Base-by-base conservation (phyloP, 2,888 invertebrate species). In the Pseudeuparius sepicola region DNA sequence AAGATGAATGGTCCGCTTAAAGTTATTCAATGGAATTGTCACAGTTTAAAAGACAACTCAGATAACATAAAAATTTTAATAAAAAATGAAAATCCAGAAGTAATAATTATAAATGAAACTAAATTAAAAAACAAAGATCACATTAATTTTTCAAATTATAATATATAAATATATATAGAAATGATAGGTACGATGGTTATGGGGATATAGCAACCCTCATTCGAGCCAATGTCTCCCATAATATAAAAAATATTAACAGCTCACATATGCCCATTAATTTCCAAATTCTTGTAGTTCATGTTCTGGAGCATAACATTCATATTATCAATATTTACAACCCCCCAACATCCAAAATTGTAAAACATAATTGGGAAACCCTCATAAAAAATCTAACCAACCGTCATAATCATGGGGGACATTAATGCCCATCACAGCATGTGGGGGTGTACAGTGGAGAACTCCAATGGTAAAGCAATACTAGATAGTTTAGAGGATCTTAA, bases 191-290 rank as follows among this genome's bases (percentile, higher is more conserved):
- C 5, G 39, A 39, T 18, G 34, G 34, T 7, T 26, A 25, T 9
- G 31, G 28, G 3, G 34, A 35, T n/a, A 31, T 39, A 18, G 39
- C 39, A 2, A 35, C 33, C 13, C 17, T 30, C 10, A 31, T 39
- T 26, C 27, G 24, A 26, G 23, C 18, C 14, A 9, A 26, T 3
- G 13, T 33, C 6, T 14, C 4, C 9, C 27, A 16, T 37, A 3
- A 9, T 4, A 20, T 17, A 6, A 27, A 28, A 28, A 10, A 12
- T 11, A 4, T 4, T 12, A 6, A 4, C n/a, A n/a, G n/a, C 4
- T 6, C n/a, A n/a, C n/a, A n/a, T n/a, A n/a, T n/a, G n/a, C n/a
- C n/a, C n/a, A n/a, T n/a, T n/a, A n/a, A n/a, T n/a, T n/a, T n/a
- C n/a, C n/a, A n/a, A n/a, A n/a, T n/a, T n/a, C n/a, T n/a, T n/a